A percentile compares a stretch with the other conserved stretches of the same genome.
Evolutionary conservation across 1,140 invertebrate species (phyloP).

Genomic region (Meloidogyne floridensis): DNA sequence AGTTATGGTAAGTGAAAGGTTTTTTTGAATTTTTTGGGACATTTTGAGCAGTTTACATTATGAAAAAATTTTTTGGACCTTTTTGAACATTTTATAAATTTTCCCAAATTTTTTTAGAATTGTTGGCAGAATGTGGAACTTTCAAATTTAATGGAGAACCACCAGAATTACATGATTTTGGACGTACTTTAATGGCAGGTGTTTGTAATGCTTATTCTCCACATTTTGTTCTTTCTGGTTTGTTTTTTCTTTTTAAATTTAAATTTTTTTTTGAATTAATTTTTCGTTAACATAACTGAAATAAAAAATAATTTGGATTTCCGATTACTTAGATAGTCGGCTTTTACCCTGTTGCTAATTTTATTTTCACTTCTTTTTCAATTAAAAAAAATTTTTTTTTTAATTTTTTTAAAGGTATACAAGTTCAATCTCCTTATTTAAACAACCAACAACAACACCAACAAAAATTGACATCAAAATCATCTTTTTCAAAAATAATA

Average conservation of each 20-base stretch:
- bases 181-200: constrained; percentile 52
- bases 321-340: no score
- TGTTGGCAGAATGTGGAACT: background rate
- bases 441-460: background rate
- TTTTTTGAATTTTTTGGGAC: constrained; percentile 36
- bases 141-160: constrained; percentile 13
- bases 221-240: constrained; percentile 57
- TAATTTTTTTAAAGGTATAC: background rate
- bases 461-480: background rate
- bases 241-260: background rate
- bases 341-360: no score
- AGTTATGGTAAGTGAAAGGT: constrained; percentile 1
- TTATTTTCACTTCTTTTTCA: no score
- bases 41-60: background rate
- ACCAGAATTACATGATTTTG: constrained; percentile 35
- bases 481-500: no score
- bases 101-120: background rate
- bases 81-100: background rate
- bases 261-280: background rate
- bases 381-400: background rate
- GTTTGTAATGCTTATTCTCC: constrained; percentile 53
- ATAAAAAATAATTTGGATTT: no score
- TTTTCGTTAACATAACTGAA: no score
- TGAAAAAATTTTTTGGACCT: constrained; percentile 13
- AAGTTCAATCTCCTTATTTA: background rate